Evolutionary conservation across 1,140 invertebrate genomes (phyloP).

Genomic region (Lepidurus arcticus): DNA sequence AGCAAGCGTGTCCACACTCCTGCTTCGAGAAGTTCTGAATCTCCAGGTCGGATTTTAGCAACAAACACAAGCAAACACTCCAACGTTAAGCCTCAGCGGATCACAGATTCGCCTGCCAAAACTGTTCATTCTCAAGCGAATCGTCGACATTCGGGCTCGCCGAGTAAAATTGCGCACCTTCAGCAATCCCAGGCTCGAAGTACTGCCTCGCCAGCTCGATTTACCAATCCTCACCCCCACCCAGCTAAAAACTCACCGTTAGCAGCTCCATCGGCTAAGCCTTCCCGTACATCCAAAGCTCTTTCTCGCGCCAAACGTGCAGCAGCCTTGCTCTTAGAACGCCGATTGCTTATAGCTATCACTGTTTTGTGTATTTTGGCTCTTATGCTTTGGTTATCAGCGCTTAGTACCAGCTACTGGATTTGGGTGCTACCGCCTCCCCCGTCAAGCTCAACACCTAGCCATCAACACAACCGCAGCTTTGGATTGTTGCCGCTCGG

Average conservation of each 20-base stretch:
- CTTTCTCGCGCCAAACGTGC: conserved; percentile 24
- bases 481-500: conserved; percentile 25
- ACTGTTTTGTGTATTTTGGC: conserved; percentile 26
- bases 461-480: neutral
- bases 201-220: conserved; percentile 6
- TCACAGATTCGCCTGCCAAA: neutral
- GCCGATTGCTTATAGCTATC: conserved; percentile 26
- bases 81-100: neutral
- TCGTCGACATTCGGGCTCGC: neutral
- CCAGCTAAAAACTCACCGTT: neutral
- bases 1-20: neutral
- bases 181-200: neutral
- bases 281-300: conserved; percentile 16
- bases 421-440: neutral
- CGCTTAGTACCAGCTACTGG: neutral
- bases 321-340: conserved; percentile 25
- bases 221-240: neutral
- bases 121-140: neutral
- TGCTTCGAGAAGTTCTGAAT: conserved; percentile 2
- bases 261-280: neutral
- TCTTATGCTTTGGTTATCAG: conserved; percentile 20
- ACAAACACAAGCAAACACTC: neutral
- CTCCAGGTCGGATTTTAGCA: neutral
- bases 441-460: neutral
- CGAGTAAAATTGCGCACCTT: neutral